These are phyloP conservation scores for Linepithema humile DNA, from an alignment of 1,140 invertebrate species.

Conservation along the genomic window DNA sequence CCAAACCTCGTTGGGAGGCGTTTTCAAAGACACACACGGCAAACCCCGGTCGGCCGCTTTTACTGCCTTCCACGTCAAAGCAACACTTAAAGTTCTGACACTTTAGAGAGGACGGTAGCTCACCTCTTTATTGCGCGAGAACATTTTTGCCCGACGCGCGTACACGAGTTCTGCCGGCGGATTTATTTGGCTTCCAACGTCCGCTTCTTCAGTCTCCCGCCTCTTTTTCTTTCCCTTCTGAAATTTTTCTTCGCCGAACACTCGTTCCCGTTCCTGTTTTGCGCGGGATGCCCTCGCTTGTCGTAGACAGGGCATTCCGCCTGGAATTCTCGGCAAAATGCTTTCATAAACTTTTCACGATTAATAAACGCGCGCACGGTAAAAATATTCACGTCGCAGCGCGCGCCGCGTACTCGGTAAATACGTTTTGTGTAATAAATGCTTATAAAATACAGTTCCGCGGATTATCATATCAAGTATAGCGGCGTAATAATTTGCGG, in stretches of 20 bases:
- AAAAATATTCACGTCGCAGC: slow-evolving; percentile 3
- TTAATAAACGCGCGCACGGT: slow-evolving; percentile 25
- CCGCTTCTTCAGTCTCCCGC: neutral
- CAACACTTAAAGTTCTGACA: slow-evolving; percentile 68
- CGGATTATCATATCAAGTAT: slow-evolving; percentile 10
- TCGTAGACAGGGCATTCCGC: neutral
- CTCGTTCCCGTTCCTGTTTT: slow-evolving; percentile 13
- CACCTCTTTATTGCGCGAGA: slow-evolving; percentile 64
- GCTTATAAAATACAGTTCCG: neutral
- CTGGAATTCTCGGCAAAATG: neutral
- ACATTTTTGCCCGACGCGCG: slow-evolving; percentile 36
- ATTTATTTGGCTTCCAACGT: slow-evolving; percentile 47
- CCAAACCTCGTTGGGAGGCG: slow-evolving; percentile 3
- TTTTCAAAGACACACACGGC: slow-evolving; percentile 4
- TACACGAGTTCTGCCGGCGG: slow-evolving; percentile 3
- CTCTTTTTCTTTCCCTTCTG: neutral
- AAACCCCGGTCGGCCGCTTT: slow-evolving; percentile 44
- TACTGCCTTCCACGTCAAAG: slow-evolving; percentile 63
- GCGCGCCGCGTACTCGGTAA: neutral
- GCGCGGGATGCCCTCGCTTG: neutral
- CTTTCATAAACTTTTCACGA: slow-evolving; percentile 37
- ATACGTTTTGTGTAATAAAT: slow-evolving; percentile 35
- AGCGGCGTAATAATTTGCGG: slow-evolving; percentile 4
- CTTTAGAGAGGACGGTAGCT: slow-evolving; percentile 38
- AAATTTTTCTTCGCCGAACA: slow-evolving; percentile 34